Percentiles rank a stretch among this genome's conserved stretches.
Evolutionary conservation across 2,113 vertebrate genomes (phyloP).

Genomic region (Mastomys natalensis): DNA sequence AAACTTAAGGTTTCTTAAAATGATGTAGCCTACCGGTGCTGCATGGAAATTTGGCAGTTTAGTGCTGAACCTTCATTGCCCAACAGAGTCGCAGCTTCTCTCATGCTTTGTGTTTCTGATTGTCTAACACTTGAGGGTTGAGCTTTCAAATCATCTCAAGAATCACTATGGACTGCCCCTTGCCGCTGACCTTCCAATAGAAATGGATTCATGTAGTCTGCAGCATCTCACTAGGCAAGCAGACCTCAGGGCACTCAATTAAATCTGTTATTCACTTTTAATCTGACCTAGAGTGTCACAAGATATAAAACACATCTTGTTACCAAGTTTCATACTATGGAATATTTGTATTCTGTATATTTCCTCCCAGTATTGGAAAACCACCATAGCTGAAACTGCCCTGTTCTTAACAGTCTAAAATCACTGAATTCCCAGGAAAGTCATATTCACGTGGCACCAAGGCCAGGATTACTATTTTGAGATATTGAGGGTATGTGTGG

Average conservation of each 20-base stretch:
- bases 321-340: neutral
- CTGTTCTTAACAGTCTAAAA: constrained; percentile 26
- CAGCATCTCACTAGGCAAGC: neutral
- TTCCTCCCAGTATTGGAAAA: neutral
- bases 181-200: neutral
- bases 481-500: neutral
- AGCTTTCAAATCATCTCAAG: neutral
- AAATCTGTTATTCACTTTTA: neutral
- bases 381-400: neutral
- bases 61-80: neutral
- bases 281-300: neutral
- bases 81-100: neutral
- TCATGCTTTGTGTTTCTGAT: neutral
- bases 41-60: neutral
- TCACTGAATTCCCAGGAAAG: neutral
- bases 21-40: neutral
- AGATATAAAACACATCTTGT: constrained; percentile 7
- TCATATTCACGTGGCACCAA: neutral
- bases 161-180: neutral
- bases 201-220: neutral
- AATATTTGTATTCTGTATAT: neutral
- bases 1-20: neutral
- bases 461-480: neutral
- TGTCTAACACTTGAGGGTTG: neutral
- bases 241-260: neutral